Evolutionary conservation across 2,888 invertebrate species (phyloP), one percentile per base, ranked within the genome.

Genomic region (Autographa gamma): DNA sequence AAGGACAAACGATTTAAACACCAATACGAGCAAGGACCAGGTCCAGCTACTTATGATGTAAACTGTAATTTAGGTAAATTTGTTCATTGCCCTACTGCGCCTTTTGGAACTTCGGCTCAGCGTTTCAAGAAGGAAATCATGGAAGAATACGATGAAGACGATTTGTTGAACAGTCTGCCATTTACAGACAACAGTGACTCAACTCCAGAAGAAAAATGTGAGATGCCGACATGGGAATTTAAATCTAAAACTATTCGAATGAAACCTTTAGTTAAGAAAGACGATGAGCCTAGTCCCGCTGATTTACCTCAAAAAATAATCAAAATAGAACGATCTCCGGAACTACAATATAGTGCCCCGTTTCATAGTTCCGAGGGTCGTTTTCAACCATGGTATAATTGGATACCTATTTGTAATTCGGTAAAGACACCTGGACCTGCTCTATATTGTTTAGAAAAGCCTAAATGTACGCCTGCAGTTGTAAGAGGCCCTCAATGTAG

Each of bases 321-420:
- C 1, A 80, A 78, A 66, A 63, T 69, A 41, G 64, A 73, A 61
- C 87, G 89, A 74, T 69, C 80, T 38, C 32, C 43, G 14, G 68
- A 84, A 48, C 64, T 88, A 52, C 93, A 93, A 82, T 80, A 82
- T 59, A 60, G 69, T 48, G 88, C 91, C 31, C 95, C 95, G 7
- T 95, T 95, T 79, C 84, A 69, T 66, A 84, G 92, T 18, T 93
- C 94, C 18, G 90, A 93, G 73, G 89, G 87, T 11, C 90, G 94
- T 41, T 92, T 95, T 79, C 80, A 85, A 60, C 90, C 91, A 19
- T 95, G 95, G 95, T 82, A 88, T 78, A 88, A 92, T 81, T 92
- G 89, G 88, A 87, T 93, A 72, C 88, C 93, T 11, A 86, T 93
- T 25, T 80, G 86, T 66, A 90, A 86, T 1, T 82, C 74, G 56